A percentile compares a stretch with the other conserved stretches of the same genome.
Conservation (phyloP, 1,140 invertebrate species). For the Chionoecetes opilio region DNA sequence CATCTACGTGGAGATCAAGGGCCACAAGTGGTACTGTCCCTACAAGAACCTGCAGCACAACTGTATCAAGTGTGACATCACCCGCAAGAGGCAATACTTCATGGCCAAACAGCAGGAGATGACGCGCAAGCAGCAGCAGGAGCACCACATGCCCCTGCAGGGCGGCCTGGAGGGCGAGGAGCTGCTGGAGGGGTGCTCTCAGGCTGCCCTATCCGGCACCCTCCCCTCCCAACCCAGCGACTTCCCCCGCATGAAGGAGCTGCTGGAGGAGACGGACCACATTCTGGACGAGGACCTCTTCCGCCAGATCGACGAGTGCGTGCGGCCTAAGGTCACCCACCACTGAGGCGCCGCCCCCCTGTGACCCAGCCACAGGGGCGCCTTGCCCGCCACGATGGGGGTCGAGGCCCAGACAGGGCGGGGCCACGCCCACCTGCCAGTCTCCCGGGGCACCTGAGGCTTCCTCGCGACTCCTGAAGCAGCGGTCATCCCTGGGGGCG, state of each 20-base stretch:
- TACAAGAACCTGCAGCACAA: slow-evolving; percentile 54
- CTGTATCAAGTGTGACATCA: slow-evolving; percentile 77
- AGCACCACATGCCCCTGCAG: background rate
- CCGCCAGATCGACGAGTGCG: slow-evolving; percentile 46
- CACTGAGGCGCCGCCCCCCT: background rate
- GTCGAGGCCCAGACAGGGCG: background rate
- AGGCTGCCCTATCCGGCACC: background rate
- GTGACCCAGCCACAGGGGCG: background rate
- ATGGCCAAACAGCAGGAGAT: slow-evolving; percentile 75
- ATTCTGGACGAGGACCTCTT: slow-evolving; percentile 61
- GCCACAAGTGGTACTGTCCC: slow-evolving; percentile 79
- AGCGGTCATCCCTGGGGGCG: background rate
- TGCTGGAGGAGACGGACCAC: slow-evolving; percentile 54
- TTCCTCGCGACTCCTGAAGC: no score
- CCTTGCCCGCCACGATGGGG: background rate
- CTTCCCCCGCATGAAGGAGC: slow-evolving; percentile 55
- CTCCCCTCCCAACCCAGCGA: background rate
- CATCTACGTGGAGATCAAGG: slow-evolving; percentile 73
- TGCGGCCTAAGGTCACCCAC: slow-evolving; percentile 1
- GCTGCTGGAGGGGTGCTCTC: background rate
- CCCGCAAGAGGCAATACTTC: slow-evolving; percentile 75
- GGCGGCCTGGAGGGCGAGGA: background rate
- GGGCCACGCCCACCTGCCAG: background rate
- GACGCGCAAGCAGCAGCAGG: slow-evolving; percentile 71
- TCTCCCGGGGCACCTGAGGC: background rate